These are phyloP conservation scores for Porites evermanni DNA, from an alignment of 92 coral and sea anemone species.

Conservation along the genomic window DNA sequence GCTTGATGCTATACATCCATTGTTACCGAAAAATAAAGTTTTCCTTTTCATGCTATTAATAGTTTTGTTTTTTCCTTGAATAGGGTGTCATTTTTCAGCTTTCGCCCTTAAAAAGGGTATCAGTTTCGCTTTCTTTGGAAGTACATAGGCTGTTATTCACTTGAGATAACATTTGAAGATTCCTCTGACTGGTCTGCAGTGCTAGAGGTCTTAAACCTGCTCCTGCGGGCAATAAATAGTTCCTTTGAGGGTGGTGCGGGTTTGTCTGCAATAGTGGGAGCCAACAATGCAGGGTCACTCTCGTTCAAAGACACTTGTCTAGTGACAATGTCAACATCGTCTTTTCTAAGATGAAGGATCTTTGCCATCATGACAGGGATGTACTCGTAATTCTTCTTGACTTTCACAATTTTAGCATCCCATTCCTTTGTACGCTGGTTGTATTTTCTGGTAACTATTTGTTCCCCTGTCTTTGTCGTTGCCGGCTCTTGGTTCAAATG, in stretches of 20 bases:
- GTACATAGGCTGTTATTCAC: neutral
- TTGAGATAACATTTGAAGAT: neutral
- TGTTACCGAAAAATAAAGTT: no score
- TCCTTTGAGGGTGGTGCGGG: conserved; percentile 48
- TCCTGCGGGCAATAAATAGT: conserved; percentile 25
- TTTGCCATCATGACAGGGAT: conserved; percentile 49
- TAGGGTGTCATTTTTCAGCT: no score
- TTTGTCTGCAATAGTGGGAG: conserved; percentile 33
- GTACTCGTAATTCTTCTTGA: conserved; percentile 39
- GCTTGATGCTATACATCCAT: no score
- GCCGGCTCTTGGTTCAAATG: conserved; percentile 37
- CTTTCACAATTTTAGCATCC: conserved; percentile 46
- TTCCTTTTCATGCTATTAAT: no score
- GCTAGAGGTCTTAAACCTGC: conserved; percentile 6
- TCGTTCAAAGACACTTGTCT: conserved; percentile 32
- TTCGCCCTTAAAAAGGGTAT: no score
- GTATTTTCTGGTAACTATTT: conserved; percentile 46
- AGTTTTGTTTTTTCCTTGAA: no score
- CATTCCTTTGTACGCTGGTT: conserved; percentile 59
- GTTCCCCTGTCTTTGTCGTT: conserved; percentile 37
- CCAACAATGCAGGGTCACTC: conserved; percentile 46
- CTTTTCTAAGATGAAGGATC: conserved; percentile 7
- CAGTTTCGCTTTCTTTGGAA: neutral
- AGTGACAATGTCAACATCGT: conserved; percentile 42
- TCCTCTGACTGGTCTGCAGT: conserved; percentile 13